Base-by-base conservation (phyloP, 2,888 invertebrate species). In the Nemurella pictetii region DNA sequence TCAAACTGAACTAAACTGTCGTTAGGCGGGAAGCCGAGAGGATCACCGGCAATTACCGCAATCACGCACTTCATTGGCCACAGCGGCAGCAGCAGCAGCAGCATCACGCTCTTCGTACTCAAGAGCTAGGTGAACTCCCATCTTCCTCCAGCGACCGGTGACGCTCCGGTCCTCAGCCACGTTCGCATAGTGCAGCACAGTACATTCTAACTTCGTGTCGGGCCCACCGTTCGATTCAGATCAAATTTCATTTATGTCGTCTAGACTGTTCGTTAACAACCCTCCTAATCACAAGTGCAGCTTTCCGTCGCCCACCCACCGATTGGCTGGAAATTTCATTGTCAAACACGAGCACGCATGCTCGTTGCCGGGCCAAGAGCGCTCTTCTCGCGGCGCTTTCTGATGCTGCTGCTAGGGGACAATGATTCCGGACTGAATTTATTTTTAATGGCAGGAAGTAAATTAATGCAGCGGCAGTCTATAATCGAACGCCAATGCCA, bases 401-500 rank as follows among this genome's bases (percentile, higher is more conserved):
- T 20, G 55, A 2, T 32, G n/a, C n/a, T n/a, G n/a, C n/a, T n/a
- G 55, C 55, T 12, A 55, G 55, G 27, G 75, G 7, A 26, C 75
- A 75, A 75, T 75, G 75, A 75, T 28, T 9, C 27, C 12, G 26
- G 12, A 26, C 75, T 12, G 25, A 1, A 3, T 75, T 75, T 26
- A 75, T 75, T 75, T 26, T 27, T 27, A 75, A 28, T 75, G 75
- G 15, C 75, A 75, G 75, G 75, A 75, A 75, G 75, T 27, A 75
- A 75, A 75, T 75, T 75, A 75, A 75, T 75, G 26, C 75, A 27
- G 28, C 28, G n/a, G 20, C 55, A n/a, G 26, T n/a, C n/a, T n/a
- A n/a, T n/a, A n/a, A 75, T 75, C 26, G 75, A 75, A 75, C 26
- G 28, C 75, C 75, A 75, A 75, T 75, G 75, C 75, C 75, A 75